These are phyloP conservation scores for Pelodiscus sinensis DNA, from an alignment of 2,113 vertebrate species.

Conservation along the genomic window DNA sequence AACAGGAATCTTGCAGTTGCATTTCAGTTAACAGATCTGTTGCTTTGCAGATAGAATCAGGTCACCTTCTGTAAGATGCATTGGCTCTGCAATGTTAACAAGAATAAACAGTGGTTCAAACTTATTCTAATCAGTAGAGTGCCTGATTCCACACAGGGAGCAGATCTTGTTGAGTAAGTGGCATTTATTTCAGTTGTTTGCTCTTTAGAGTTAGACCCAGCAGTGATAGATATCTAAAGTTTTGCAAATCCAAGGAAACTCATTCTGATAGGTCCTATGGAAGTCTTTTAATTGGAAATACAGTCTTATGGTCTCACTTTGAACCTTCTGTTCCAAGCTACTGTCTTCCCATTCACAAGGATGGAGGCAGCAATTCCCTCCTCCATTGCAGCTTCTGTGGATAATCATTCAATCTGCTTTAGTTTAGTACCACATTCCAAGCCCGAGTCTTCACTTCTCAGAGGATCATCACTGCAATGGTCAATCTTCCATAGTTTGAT, in stretches of 20 bases:
- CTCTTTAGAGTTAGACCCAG: background rate
- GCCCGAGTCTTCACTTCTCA: background rate
- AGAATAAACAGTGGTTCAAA: background rate
- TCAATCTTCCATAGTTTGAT: too few relatives aligned
- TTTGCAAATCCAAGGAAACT: background rate
- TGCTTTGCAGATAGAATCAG: background rate
- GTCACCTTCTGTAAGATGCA: background rate
- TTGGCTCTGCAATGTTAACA: background rate
- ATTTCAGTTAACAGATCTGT: background rate
- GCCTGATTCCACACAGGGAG: background rate
- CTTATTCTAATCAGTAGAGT: background rate
- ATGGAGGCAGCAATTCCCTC: background rate
- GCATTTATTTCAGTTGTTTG: background rate
- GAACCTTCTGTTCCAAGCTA: background rate
- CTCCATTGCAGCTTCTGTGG: background rate
- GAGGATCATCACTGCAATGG: too few relatives aligned
- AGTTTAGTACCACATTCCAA: background rate
- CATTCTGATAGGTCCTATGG: background rate
- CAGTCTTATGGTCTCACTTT: accelerated
- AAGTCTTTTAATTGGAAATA: background rate
- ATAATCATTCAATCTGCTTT: background rate
- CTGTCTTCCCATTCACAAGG: accelerated
- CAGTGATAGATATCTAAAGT: accelerated
- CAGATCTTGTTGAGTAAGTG: accelerated
- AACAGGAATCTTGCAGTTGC: accelerated